These are phyloP conservation scores for Hedya salicella DNA, from an alignment of 2,888 invertebrate genomes.

Conservation along the genomic window DNA sequence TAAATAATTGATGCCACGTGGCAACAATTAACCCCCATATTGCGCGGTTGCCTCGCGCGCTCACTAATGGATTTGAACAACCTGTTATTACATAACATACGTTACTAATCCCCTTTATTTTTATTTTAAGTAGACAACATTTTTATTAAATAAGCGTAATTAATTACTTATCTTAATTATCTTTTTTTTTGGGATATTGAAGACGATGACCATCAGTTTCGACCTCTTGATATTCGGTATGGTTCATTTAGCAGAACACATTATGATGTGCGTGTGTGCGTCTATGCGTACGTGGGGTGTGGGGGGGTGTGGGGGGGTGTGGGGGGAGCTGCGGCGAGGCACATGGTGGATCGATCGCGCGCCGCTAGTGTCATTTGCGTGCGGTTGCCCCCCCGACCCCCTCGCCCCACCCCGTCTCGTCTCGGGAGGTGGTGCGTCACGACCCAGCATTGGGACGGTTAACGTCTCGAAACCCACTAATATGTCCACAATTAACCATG, in stretches of 20 bases:
- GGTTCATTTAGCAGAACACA: conserved; percentile 83
- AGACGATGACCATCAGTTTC: conserved; percentile 56
- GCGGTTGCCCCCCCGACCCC: conserved; percentile 50
- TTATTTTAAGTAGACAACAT: no score
- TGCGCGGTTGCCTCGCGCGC: conserved; percentile 68
- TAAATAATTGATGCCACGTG: conserved; percentile 84
- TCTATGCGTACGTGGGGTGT: conserved; percentile 65
- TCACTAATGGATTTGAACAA: conserved; percentile 64
- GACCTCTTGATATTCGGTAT: conserved; percentile 69
- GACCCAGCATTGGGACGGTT: conserved; percentile 11
- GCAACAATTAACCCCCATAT: conserved; percentile 70
- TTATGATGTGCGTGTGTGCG: conserved; percentile 59
- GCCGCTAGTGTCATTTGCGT: conserved; percentile 80
- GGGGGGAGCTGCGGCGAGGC: conserved; percentile 58
- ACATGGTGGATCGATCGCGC: conserved; percentile 78
- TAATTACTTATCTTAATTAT: no score
- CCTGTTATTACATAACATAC: conserved; percentile 53
- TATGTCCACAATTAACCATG: background rate
- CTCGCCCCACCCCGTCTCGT: conserved; percentile 28
- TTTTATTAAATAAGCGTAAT: no score
- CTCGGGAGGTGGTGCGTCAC: conserved; percentile 15
- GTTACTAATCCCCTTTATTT: no score
- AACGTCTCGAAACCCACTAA: background rate
- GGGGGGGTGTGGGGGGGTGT: conserved; percentile 49
- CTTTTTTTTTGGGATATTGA: no score